These are phyloP conservation scores for Volucella bombylans DNA, from an alignment of 2,888 invertebrate species.

Conservation along the genomic window DNA sequence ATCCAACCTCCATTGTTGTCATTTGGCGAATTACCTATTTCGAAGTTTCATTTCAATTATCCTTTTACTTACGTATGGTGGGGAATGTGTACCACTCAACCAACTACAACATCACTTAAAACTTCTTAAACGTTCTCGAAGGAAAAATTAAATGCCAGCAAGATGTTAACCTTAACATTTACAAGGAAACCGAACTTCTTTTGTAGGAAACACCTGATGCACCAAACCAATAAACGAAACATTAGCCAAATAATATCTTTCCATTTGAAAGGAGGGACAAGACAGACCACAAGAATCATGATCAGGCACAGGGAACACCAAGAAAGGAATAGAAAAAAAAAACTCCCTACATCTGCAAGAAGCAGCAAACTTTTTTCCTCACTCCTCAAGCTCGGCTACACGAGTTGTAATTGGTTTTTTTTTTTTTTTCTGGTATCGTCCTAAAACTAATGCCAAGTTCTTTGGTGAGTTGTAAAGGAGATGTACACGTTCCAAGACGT, in stretches of 20 bases:
- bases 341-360: constrained; percentile 14
- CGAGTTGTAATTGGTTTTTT: constrained; percentile 61
- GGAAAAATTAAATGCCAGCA: constrained; percentile 33
- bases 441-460: constrained; percentile 27
- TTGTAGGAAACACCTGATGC: constrained; percentile 65
- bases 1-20: too few relatives aligned
- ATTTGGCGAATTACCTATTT: too few relatives aligned
- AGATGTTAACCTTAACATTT: constrained; percentile 38
- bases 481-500: constrained; percentile 26
- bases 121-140: constrained; percentile 45
- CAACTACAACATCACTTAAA: background rate
- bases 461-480: background rate
- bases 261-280: background rate
- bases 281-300: too few relatives aligned
- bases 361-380: constrained; percentile 32
- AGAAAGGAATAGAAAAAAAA: background rate
- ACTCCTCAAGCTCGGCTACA: constrained; percentile 21
- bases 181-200: constrained; percentile 33
- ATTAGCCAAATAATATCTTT: constrained; percentile 60
- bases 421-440: background rate
- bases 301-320: background rate
- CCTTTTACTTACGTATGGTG: too few relatives aligned
- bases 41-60: too few relatives aligned
- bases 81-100: background rate
- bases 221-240: constrained; percentile 64